Percentiles rank a stretch among this genome's conserved stretches.
phyloP scores from a whole-genome alignment of 2,113 vertebrate species.

The Malurus elegans region DNA sequence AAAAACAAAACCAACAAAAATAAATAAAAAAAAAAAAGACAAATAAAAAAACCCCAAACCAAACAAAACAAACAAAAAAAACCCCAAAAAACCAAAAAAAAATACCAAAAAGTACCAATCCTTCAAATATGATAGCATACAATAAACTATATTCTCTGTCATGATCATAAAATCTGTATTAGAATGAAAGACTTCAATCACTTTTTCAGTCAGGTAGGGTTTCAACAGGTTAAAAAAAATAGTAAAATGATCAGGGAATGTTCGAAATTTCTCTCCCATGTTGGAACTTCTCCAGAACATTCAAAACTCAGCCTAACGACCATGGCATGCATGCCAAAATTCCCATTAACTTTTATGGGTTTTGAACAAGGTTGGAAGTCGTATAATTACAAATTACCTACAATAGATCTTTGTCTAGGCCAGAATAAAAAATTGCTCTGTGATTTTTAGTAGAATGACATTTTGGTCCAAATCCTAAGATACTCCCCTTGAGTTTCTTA shows the following conservation, averaged over 20 bases:
- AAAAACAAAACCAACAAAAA: neutral
- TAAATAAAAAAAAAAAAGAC: no score
- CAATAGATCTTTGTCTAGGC: rapidly evolving
- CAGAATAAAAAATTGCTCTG: neutral
- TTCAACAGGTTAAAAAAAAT: neutral
- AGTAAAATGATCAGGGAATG: neutral
- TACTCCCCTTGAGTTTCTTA: neutral
- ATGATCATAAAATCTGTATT: neutral
- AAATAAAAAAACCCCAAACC: neutral
- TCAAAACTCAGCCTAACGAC: neutral
- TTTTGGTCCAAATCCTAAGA: neutral
- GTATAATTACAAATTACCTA: neutral
- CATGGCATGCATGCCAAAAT: neutral
- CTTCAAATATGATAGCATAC: neutral
- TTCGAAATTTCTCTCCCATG: neutral
- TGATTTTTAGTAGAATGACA: neutral
- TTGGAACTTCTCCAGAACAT: neutral
- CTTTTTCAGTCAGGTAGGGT: neutral
- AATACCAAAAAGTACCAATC: neutral
- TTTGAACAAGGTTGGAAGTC: neutral
- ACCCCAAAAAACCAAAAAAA: no score
- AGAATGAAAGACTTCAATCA: neutral
- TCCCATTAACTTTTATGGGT: neutral
- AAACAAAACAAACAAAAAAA: neutral
- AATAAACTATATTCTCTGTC: neutral